Percentiles rank a stretch among this genome's conserved stretches.
Conservation (phyloP, 2,797 vertebrate species). For the Diplodus puntazzo region DNA sequence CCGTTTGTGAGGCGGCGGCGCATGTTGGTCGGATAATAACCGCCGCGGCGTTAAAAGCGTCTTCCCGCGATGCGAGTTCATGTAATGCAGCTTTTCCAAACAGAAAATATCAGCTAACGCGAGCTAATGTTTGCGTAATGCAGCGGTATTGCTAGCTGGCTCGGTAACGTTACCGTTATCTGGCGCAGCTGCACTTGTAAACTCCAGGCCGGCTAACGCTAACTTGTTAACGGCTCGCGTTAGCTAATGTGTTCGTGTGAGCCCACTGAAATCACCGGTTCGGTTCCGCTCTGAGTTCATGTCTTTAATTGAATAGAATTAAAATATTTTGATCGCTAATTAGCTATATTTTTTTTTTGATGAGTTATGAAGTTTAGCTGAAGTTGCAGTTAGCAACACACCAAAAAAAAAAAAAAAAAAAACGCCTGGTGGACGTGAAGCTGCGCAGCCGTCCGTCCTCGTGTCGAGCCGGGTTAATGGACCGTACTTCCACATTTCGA, state of each 20-base stretch:
- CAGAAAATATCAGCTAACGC: rapidly evolving
- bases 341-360: not conserved
- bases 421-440: not conserved
- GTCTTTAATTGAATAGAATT: not conserved
- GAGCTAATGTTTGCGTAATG: not conserved
- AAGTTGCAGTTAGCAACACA: slow-evolving; percentile 3
- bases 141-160: slow-evolving; percentile 16
- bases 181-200: slow-evolving; percentile 30
- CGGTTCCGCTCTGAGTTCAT: rapidly evolving
- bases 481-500: slow-evolving; percentile 19
- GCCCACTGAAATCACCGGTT: rapidly evolving
- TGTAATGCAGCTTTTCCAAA: rapidly evolving
- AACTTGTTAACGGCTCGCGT: not conserved
- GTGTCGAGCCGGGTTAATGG: slow-evolving; percentile 39
- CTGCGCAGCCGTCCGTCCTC: slow-evolving; percentile 54
- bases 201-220: slow-evolving; percentile 35
- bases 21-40: not conserved
- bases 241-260: not conserved
- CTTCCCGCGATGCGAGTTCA: rapidly evolving
- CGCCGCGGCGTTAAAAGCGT: rapidly evolving
- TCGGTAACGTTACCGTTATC: slow-evolving; percentile 14
- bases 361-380: not conserved
- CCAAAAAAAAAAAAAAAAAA: too few species aligned
- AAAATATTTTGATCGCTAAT: rapidly evolving
- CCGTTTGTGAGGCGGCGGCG: not conserved